Conservation (phyloP, 2,888 invertebrate genomes). For the Archips xylosteana region DNA sequence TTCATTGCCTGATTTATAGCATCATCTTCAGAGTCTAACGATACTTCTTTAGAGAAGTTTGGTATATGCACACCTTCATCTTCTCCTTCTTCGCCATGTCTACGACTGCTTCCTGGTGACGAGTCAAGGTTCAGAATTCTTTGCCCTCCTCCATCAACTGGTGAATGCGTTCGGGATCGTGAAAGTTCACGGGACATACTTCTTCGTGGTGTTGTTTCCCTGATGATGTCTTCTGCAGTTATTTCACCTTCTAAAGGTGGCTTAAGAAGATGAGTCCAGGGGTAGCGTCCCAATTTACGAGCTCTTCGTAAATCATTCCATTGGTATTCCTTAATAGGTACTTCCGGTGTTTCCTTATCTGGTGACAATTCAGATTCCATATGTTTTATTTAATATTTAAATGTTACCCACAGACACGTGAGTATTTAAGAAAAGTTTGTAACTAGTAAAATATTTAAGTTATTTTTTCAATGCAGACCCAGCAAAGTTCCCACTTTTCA, state of each 20-base stretch:
- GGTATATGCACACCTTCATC: conserved; percentile 79
- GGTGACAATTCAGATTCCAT: conserved; percentile 85
- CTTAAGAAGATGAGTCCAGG: conserved; percentile 92
- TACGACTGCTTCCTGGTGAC: conserved; percentile 81
- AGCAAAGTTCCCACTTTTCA: conserved; percentile 71
- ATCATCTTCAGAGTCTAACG: conserved; percentile 79
- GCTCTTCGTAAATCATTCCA: conserved; percentile 92
- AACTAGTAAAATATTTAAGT: conserved; percentile 42
- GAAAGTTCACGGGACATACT: conserved; percentile 81
- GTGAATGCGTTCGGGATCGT: conserved; percentile 77
- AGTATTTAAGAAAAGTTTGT: conserved; percentile 48
- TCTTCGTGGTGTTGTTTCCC: conserved; percentile 77
- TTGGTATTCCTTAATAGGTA: conserved; percentile 91
- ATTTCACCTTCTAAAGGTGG: conserved; percentile 83
- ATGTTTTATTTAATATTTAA: conserved; percentile 69
- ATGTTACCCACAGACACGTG: conserved; percentile 45
- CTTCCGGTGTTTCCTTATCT: conserved; percentile 86
- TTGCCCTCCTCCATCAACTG: conserved; percentile 69
- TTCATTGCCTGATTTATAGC: conserved; percentile 59
- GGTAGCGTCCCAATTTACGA: conserved; percentile 90
- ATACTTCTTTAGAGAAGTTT: conserved; percentile 81
- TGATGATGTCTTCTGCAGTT: conserved; percentile 80
- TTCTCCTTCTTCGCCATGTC: conserved; percentile 77
- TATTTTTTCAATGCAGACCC: conserved; percentile 62
- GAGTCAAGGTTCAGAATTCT: conserved; percentile 79